phyloP scores from a whole-genome alignment of 2,797 vertebrate genomes.

The Prunella strophiata region DNA sequence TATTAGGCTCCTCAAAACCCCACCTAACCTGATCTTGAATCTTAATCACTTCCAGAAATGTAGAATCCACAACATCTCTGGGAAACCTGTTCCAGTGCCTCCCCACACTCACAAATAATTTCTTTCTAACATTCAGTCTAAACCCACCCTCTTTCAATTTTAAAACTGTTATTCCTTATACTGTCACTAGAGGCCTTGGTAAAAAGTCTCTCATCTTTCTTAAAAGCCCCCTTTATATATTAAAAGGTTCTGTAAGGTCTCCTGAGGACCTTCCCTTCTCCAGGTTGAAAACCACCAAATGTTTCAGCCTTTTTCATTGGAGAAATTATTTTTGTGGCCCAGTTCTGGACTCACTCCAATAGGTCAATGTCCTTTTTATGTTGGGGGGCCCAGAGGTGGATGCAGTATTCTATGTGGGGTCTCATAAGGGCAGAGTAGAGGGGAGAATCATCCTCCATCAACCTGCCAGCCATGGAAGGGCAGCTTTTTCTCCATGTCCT shows the following conservation, averaged over 20 bases:
- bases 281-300: neutral
- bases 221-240: fast-evolving
- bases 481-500: neutral
- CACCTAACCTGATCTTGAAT: neutral
- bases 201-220: neutral
- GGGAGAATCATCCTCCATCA: fast-evolving
- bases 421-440: neutral
- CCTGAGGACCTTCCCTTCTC: neutral
- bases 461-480: neutral
- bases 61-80: neutral
- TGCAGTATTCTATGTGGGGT: fast-evolving
- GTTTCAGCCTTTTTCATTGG: neutral
- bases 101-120: neutral
- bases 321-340: neutral
- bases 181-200: neutral
- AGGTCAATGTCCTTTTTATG: fast-evolving
- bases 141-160: neutral
- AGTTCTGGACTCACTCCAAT: neutral
- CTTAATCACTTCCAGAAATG: neutral
- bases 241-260: neutral
- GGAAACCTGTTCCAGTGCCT: neutral
- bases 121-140: neutral
- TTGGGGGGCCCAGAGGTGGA: fast-evolving
- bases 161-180: neutral
- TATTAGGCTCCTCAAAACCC: neutral